Evolutionary conservation across 1,140 invertebrate species (phyloP).

Genomic region (Macrocentrus cingulum): DNA sequence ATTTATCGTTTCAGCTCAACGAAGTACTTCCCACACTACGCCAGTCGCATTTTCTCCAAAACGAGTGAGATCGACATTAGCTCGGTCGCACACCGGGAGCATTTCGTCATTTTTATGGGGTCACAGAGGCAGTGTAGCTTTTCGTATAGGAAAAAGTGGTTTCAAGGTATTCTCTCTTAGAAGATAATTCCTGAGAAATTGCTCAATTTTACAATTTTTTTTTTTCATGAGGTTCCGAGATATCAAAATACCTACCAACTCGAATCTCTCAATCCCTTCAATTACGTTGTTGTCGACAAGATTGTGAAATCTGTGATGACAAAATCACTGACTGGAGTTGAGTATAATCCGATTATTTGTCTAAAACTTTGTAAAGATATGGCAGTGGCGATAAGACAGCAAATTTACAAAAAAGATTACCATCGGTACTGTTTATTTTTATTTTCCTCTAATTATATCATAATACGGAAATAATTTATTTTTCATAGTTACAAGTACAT

Average conservation of each 20-base stretch:
- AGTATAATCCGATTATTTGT: constrained; percentile 34
- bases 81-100: constrained; percentile 7
- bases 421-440: constrained; percentile 35
- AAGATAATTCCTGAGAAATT: neutral
- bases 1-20: constrained; percentile 9
- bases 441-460: constrained; percentile 8
- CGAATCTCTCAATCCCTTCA: constrained; percentile 33
- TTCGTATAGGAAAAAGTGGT: constrained; percentile 25
- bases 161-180: constrained; percentile 21
- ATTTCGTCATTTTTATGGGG: constrained; percentile 19
- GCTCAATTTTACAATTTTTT: neutral
- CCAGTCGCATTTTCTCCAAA: neutral
- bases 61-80: constrained; percentile 1
- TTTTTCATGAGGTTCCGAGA: constrained; percentile 32
- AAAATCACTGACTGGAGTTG: constrained; percentile 21
- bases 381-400: constrained; percentile 31
- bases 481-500: constrained; percentile 66
- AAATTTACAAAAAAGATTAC: constrained; percentile 35
- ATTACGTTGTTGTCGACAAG: constrained; percentile 32
- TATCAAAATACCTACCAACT: constrained; percentile 45
- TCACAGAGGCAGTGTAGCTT: constrained; percentile 19
- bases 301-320: constrained; percentile 37
- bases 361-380: constrained; percentile 33
- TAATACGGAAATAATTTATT: too few species aligned
- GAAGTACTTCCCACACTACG: constrained; percentile 3